Evolutionary conservation across 2,797 vertebrate genomes (phyloP), one percentile per base, ranked within the genome.

Genomic region (Hydrocynus forskahlii): DNA sequence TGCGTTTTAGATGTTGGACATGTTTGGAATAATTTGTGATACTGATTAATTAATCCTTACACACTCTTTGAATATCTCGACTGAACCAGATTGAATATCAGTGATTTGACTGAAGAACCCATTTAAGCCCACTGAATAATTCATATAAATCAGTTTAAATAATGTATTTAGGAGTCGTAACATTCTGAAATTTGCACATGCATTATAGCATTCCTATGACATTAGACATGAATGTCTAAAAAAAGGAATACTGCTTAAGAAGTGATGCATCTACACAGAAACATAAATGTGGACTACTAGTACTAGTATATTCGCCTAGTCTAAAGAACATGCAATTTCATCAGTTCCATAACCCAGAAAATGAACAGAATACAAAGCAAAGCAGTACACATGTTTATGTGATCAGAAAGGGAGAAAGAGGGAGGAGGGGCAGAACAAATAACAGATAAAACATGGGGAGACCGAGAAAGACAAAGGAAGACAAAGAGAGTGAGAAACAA

Each of bases 51-150:
- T 77, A 50, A 75, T 75, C 81, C 72, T 76, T 57, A 72, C 72
- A 74, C 60, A 78, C 74, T 81, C 76, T 87, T 83, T 84, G 82
- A 84, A 82, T 76, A 73, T 74, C 79, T 43, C 70, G 50, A 71
- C 4, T 48, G 75, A 74, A 80, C 77, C 62, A 76, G 81, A 67
- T 80, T 72, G 62, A 82, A 77, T 79, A 82, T 73, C 60, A 80
- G 78, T 82, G 57, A 79, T 76, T 70, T 76, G 81, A 69, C 79
- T 35, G 63, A 79, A 76, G 23, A 68, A 16, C 55, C 74, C 29
- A 76, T 78, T 80, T 29, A 75, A 80, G 71, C 79, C 55, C 38
- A 70, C 74, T 77, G 67, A 82, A 77, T 81, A 73, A 69, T 81
- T 69, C 13, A 81, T 78, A n/a, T 35, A 23, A 69, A 62, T 68